Evolutionary conservation across 1,140 invertebrate species (phyloP), one percentile per base, ranked within the genome.

Genomic region (Drosophila ogumai): DNA sequence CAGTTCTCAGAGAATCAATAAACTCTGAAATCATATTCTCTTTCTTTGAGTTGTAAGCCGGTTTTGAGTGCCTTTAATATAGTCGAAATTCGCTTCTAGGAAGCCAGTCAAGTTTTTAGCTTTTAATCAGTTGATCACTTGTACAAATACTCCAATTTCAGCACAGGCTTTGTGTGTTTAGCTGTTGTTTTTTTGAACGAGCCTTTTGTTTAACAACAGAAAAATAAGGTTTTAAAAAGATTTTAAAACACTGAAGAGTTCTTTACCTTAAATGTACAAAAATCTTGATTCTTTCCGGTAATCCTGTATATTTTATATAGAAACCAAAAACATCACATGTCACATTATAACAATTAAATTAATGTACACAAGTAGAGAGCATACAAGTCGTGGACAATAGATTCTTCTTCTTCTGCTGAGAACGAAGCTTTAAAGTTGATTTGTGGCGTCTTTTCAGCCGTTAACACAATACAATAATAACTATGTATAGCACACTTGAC

Each of bases 391-490:
- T 19, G 43, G 77, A 28, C 58, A 58, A 34, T 60, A 59, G 65
- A 59, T 75, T 68, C 66, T 47, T 72, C 61, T 55, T 68, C 58
- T 25, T 15, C 13, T 2, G 52, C 52, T 6, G 52, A n/a, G 52
- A 55, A 25, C 34, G 52, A 38, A 55, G 59, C 63, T 82, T 74
- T 75, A 75, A 84, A 84, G 76, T 81, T 88, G 85, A 90, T 88
- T 80, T 88, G 73, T 77, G 76, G 80, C 84, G 73, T 87, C 67
- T 57, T 41, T 47, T 76, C 47, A 73, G 61, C 57, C 55, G 57
- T 73, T 73, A 61, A 61, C 68, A 75, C 58, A 75, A 75, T 75
- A 65, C 31, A 64, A 73, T 43, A 19, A 49, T 43, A n/a, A 44
- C 40, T 46, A 49, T 28, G 25, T 28, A 28, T 41, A 54, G 40